These are phyloP conservation scores for Psilopogon haemacephalus DNA, from an alignment of 2,113 vertebrate genomes.

Conservation along the genomic window DNA sequence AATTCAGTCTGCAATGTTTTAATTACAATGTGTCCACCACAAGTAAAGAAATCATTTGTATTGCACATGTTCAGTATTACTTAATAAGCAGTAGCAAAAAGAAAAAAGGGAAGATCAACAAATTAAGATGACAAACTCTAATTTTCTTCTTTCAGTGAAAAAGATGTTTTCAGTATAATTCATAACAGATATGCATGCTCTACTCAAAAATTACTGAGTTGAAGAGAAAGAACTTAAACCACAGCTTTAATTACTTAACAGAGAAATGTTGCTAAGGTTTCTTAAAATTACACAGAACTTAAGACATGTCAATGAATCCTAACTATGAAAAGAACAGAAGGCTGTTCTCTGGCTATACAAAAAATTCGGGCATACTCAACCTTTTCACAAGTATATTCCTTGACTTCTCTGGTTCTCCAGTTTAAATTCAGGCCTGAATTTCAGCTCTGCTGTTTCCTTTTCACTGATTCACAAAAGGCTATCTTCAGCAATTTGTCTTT, in stretches of 20 bases:
- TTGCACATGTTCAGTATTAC: neutral
- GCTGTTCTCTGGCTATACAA: neutral
- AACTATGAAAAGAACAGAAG: neutral
- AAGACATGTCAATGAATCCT: conserved; percentile 37
- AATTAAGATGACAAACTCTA: conserved; percentile 9
- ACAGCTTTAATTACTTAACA: conserved; percentile 30
- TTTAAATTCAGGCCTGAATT: neutral
- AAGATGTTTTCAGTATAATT: neutral
- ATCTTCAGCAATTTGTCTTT: neutral
- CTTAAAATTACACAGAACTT: neutral
- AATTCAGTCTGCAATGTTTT: conserved; percentile 16
- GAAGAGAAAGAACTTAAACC: conserved; percentile 43
- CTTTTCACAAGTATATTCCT: neutral
- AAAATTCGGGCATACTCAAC: neutral
- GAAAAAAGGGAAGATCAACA: neutral
- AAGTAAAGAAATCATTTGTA: neutral
- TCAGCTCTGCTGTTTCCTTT: neutral
- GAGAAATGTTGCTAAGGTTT: neutral
- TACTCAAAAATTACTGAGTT: conserved; percentile 33
- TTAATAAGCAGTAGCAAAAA: conserved; percentile 44
- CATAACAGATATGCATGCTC: conserved; percentile 5
- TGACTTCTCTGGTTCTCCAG: neutral
- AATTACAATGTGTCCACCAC: conserved; percentile 5
- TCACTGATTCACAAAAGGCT: neutral
- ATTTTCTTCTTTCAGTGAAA: conserved; percentile 15